Conservation (phyloP, 2,113 vertebrate genomes). For the Trichechus manatus region DNA sequence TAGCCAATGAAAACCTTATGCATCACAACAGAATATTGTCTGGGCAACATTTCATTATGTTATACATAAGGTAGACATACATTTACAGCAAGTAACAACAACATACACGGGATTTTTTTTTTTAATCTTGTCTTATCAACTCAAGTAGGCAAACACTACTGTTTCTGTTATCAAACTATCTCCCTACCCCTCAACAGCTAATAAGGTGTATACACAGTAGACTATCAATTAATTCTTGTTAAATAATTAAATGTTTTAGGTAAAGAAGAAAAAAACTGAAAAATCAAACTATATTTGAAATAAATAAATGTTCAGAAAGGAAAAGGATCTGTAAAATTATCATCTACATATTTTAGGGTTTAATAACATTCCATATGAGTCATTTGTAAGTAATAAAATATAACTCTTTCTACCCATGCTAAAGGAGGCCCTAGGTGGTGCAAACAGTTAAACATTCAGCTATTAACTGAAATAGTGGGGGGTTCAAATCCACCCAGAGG, state of each 20-base stretch:
- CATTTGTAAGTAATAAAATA: constrained; percentile 45
- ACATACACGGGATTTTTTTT: not conserved
- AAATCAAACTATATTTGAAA: constrained; percentile 51
- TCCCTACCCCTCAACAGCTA: not conserved
- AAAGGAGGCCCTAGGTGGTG: not conserved
- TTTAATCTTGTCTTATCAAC: constrained; percentile 36
- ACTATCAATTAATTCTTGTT: constrained; percentile 10
- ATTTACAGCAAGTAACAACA: not conserved
- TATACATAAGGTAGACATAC: not conserved
- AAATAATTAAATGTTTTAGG: not conserved
- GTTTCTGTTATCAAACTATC: not conserved
- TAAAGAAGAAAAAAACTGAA: constrained; percentile 3
- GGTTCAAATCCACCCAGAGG: not conserved
- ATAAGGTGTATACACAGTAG: not conserved
- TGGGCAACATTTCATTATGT: not conserved
- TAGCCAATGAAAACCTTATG: not conserved
- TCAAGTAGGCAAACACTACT: not conserved
- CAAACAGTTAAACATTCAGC: not conserved
- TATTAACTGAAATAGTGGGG: not conserved
- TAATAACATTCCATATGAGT: not conserved
- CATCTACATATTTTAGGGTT: not conserved
- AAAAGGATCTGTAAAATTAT: not conserved
- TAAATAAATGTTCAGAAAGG: constrained; percentile 43
- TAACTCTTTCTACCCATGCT: not conserved
- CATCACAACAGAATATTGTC: not conserved